Evolutionary conservation across 53 echinoderm and acorn worm species (phyloP).

Genomic region (Glandiceps talaboti): DNA sequence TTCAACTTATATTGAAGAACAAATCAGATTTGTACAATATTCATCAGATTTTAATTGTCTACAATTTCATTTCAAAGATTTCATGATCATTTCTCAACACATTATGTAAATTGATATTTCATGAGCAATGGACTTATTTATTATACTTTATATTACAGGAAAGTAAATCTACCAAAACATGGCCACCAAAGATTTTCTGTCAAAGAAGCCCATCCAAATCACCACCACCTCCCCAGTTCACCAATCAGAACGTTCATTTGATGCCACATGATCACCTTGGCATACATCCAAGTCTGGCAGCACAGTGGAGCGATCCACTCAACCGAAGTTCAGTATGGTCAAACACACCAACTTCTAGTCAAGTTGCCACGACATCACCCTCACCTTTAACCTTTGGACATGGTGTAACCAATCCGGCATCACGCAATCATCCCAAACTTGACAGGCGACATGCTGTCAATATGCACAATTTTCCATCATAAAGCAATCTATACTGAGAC

Average conservation of each 20-base stretch:
- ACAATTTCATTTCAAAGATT: too few species aligned
- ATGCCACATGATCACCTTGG: conserved; percentile 55
- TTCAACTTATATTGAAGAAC: too few species aligned
- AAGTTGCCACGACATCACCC: conserved; percentile 71
- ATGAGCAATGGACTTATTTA: too few species aligned
- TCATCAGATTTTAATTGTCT: too few species aligned
- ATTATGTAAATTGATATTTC: too few species aligned
- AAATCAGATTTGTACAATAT: too few species aligned
- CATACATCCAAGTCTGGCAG: conserved; percentile 88
- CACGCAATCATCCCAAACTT: conserved; percentile 57
- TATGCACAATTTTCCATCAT: neutral
- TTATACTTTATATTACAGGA: too few species aligned
- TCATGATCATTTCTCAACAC: too few species aligned
- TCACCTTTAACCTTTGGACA: conserved; percentile 27
- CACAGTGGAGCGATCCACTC: conserved; percentile 98
- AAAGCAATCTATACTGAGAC: neutral
- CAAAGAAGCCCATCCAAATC: conserved; percentile 56
- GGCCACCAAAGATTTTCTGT: conserved; percentile 95
- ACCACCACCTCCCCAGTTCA: conserved; percentile 11
- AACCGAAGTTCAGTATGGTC: conserved; percentile 40
- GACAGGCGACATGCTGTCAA: conserved; percentile 62
- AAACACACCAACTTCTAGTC: conserved; percentile 43
- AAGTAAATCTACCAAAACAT: conserved; percentile 76
- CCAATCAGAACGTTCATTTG: neutral
- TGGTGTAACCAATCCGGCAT: neutral